A percentile compares a stretch with the other conserved stretches of the same genome.
phyloP scores from a whole-genome alignment of 2,113 vertebrate species.

The Tychaedon coryphoeus region DNA sequence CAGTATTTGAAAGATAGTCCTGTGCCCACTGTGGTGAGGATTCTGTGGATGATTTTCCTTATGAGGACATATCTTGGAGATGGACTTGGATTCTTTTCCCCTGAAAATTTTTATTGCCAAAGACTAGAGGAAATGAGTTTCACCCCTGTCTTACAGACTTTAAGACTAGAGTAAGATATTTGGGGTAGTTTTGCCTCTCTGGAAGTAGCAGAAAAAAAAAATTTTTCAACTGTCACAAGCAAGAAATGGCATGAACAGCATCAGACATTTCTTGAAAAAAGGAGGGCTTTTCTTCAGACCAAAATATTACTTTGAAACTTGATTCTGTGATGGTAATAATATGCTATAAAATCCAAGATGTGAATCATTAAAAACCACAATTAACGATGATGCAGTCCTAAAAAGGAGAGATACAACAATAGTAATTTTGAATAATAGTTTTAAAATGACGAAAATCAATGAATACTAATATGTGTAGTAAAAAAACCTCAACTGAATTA shows the following conservation, averaged over 20 bases:
- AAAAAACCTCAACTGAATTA: slow-evolving; percentile 44
- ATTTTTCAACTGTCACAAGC: not conserved
- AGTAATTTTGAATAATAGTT: slow-evolving; percentile 58
- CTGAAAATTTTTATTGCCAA: not conserved
- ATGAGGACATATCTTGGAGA: not conserved
- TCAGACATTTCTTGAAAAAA: not conserved
- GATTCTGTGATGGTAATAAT: slow-evolving; percentile 49
- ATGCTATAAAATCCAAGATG: slow-evolving; percentile 31
- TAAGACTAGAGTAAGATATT: not conserved
- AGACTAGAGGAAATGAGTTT: not conserved
- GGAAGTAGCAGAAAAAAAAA: not conserved
- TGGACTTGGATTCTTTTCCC: not conserved
- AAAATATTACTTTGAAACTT: slow-evolving; percentile 61
- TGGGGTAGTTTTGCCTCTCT: not conserved
- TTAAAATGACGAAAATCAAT: slow-evolving; percentile 61
- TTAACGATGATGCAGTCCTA: slow-evolving; percentile 32
- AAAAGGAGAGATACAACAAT: slow-evolving; percentile 25
- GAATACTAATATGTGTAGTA: slow-evolving; percentile 48
- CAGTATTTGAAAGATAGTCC: not conserved
- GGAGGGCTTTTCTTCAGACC: not conserved
- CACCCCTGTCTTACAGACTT: not conserved
- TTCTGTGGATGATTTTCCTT: not conserved
- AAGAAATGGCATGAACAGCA: not conserved
- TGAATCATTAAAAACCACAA: slow-evolving; percentile 45
- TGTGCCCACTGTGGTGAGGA: not conserved